A percentile compares a stretch with the other conserved stretches of the same genome.
Evolutionary conservation across 2,113 vertebrate species (phyloP).

Genomic region (Bettongia penicillata): DNA sequence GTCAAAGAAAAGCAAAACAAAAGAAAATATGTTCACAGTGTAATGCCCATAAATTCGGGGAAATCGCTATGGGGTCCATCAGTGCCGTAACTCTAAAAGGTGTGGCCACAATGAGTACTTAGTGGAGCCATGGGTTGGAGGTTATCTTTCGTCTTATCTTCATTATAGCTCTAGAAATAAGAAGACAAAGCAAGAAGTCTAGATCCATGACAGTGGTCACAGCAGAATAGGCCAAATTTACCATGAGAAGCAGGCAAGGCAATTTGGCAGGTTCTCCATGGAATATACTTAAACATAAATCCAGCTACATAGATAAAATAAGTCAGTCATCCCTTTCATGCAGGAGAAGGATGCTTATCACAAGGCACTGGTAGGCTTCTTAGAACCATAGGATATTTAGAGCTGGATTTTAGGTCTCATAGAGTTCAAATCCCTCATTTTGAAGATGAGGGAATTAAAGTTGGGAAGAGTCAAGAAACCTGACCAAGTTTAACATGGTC

Average conservation of each 20-base stretch:
- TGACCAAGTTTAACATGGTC: neutral
- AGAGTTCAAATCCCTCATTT: fast-evolving
- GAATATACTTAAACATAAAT: neutral
- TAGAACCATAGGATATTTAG: neutral
- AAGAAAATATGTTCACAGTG: neutral
- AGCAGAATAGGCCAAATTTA: neutral
- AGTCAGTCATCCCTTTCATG: neutral
- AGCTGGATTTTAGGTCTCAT: too few relatives aligned
- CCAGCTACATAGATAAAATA: neutral
- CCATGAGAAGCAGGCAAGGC: neutral
- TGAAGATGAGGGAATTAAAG: neutral
- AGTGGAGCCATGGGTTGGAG: neutral
- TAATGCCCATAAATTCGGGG: neutral
- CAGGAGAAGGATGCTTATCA: neutral
- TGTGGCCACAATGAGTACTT: neutral
- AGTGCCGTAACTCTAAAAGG: neutral
- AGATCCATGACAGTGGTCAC: neutral
- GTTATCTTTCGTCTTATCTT: neutral
- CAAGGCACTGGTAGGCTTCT: neutral
- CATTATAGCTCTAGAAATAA: neutral
- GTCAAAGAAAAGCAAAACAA: neutral
- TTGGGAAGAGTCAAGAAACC: neutral
- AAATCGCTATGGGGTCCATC: neutral
- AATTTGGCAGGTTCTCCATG: neutral
- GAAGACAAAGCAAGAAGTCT: neutral